Evolutionary conservation across 2,797 vertebrate species (phyloP).

Genomic region (Sebastes reedi): DNA sequence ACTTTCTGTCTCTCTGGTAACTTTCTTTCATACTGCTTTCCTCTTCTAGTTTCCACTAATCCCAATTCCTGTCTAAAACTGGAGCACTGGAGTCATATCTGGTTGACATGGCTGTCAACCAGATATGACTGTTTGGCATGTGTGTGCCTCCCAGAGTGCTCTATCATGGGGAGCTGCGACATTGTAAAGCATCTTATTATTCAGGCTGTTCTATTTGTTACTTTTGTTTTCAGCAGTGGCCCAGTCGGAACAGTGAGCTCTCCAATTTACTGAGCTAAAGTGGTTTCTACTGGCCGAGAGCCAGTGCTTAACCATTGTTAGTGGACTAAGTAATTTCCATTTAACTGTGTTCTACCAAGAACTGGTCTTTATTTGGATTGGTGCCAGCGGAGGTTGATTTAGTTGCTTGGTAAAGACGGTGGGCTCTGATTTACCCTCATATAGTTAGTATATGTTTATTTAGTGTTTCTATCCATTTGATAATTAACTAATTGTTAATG

Average conservation of each 20-base stretch:
- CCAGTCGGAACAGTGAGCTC: not conserved
- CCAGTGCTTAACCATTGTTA: not conserved
- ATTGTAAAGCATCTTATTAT: constrained; percentile 6
- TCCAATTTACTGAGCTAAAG: not conserved
- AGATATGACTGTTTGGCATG: constrained; percentile 7
- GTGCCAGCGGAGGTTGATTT: not conserved
- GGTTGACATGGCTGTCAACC: constrained; percentile 9
- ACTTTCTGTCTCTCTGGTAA: not conserved
- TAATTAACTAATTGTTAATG: too few relatives aligned
- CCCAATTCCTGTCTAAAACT: not conserved
- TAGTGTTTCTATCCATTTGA: too few relatives aligned
- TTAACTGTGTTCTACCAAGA: not conserved
- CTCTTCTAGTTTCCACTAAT: not conserved
- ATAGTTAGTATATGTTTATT: not conserved
- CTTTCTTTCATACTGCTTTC: not conserved
- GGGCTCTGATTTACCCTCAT: not conserved
- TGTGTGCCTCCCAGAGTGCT: not conserved
- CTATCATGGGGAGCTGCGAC: not conserved
- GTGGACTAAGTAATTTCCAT: not conserved
- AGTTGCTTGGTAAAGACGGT: not conserved
- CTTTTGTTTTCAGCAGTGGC: not conserved
- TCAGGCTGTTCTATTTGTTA: not conserved
- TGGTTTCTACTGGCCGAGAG: not conserved
- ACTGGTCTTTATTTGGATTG: not conserved
- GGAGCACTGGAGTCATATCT: not conserved